phyloP scores from a whole-genome alignment of 2,113 vertebrate genomes.

The Caloenas nicobarica region DNA sequence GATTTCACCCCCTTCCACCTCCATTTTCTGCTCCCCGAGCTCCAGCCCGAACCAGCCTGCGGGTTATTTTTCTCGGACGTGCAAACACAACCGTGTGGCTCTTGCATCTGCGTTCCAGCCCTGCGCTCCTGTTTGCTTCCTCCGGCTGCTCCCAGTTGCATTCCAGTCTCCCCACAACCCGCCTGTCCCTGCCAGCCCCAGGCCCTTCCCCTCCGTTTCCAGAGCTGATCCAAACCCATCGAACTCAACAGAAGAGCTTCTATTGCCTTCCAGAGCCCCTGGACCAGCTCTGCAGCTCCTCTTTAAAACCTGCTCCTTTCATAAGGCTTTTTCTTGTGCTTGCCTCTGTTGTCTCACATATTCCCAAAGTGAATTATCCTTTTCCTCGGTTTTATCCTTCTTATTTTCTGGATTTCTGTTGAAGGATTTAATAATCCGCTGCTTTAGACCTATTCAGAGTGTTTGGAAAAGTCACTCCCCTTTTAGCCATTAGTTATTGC shows the following conservation, averaged over 20 bases:
- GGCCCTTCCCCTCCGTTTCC: neutral
- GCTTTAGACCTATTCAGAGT: neutral
- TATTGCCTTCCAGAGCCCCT: constrained; percentile 14
- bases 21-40: neutral
- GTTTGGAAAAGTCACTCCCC: neutral
- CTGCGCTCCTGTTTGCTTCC: neutral
- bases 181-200: neutral
- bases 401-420: neutral
- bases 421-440: neutral
- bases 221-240: neutral
- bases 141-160: neutral
- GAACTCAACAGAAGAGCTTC: neutral
- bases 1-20: neutral
- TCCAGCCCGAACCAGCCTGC: neutral
- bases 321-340: neutral
- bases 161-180: neutral
- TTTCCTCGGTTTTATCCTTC: neutral
- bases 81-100: neutral
- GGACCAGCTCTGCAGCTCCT: neutral
- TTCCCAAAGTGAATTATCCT: neutral
- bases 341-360: neutral
- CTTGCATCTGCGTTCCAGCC: neutral
- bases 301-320: neutral
- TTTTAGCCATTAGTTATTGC: neutral
- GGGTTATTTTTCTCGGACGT: neutral